These are phyloP conservation scores for Crotophaga sulcirostris DNA, from an alignment of 2,113 vertebrate genomes.

Conservation along the genomic window DNA sequence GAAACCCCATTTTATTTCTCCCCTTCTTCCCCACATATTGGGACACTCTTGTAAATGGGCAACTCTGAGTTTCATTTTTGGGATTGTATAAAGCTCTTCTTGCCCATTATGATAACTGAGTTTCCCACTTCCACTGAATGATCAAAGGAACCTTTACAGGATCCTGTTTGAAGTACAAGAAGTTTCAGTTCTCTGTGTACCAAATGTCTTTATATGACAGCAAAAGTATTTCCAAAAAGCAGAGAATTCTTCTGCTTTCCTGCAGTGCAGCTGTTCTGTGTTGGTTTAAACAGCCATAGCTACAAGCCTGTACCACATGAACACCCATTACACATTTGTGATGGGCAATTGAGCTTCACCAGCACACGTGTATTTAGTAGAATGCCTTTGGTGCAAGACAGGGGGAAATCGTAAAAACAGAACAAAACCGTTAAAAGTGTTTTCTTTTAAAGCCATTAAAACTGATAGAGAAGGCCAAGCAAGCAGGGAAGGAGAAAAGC, in stretches of 20 bases:
- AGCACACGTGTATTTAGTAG: not conserved
- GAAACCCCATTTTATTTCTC: not conserved
- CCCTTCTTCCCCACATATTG: not conserved
- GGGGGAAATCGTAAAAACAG: not conserved
- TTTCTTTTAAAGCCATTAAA: constrained; percentile 5
- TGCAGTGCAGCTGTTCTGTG: not conserved
- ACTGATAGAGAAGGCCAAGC: not conserved
- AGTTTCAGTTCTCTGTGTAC: not conserved
- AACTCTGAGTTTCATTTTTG: not conserved
- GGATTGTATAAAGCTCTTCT: not conserved
- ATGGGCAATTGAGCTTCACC: constrained; percentile 37
- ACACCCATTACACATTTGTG: not conserved
- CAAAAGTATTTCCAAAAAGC: not conserved
- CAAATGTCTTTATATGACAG: not conserved
- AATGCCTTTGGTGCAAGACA: constrained; percentile 1
- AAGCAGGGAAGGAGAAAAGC: not conserved
- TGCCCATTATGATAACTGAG: not conserved
- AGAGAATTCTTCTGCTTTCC: not conserved
- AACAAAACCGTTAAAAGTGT: constrained; percentile 1
- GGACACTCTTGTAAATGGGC: not conserved
- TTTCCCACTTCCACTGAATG: not conserved
- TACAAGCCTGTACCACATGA: not conserved
- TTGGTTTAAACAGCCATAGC: not conserved
- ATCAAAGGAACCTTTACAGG: not conserved
- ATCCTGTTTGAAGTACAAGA: not conserved